A percentile compares a stretch with the other conserved stretches of the same genome.
These are phyloP conservation scores for Thomomys bottae DNA, from an alignment of 2,113 vertebrate genomes.

Conservation along the genomic window DNA sequence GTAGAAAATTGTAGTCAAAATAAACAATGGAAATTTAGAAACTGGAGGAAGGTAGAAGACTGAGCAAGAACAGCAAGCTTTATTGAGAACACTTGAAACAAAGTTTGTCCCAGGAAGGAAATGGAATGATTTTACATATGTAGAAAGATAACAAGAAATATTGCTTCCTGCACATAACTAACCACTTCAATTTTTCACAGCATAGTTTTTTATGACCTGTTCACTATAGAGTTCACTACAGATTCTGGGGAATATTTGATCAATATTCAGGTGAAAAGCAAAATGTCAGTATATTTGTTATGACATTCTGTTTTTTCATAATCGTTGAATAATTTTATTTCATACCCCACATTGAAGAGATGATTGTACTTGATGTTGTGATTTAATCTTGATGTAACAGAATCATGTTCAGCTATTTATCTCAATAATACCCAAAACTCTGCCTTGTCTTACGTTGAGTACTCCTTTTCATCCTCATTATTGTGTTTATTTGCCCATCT, in stretches of 20 bases:
- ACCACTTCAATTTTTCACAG: not conserved
- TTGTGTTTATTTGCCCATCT: conserved; percentile 69
- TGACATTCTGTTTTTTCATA: conserved; percentile 59
- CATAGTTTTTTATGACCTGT: not conserved
- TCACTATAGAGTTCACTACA: not conserved
- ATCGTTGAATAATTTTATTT: conserved; percentile 69
- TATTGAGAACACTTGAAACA: not conserved
- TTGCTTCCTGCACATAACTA: not conserved
- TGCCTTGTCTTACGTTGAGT: conserved; percentile 72
- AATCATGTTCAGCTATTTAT: conserved; percentile 70
- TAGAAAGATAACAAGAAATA: not conserved
- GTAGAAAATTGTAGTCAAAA: not conserved
- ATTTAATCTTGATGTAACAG: conserved; percentile 70
- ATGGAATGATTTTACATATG: not conserved
- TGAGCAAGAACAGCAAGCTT: not conserved
- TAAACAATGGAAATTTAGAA: not conserved
- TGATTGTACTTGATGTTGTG: conserved; percentile 58
- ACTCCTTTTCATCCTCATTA: conserved; percentile 78
- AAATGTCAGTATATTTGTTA: conserved; percentile 1
- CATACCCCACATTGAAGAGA: conserved; percentile 48
- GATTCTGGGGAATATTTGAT: not conserved
- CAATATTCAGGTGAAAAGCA: conserved; percentile 10
- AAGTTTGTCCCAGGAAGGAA: not conserved
- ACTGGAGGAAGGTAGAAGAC: not conserved
- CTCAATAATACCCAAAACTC: conserved; percentile 71